Base-by-base conservation (phyloP, 1,140 invertebrate species). In the Elymnias hypermnestra region DNA sequence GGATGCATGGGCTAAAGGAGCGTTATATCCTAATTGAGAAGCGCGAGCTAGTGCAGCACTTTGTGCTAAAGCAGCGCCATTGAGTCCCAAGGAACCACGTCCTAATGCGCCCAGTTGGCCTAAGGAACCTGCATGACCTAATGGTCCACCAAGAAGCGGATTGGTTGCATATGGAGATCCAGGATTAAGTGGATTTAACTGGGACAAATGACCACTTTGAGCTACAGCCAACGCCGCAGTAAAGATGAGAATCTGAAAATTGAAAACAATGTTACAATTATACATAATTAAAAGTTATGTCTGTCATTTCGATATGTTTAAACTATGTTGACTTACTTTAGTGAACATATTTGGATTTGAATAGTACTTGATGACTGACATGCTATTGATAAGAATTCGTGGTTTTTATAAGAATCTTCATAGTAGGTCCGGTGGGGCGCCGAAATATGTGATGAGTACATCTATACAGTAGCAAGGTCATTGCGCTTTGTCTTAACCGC, bases 371-470 rank as follows among this genome's bases (percentile, higher is more conserved):
- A 63, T 73, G 63, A 74, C 70, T 84, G 70, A 73, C 69, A 76
- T 78, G 69, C 64, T 56, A 67, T 57, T 69, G 65, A 70, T 70
- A 61, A 68, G 39, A 56, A 53, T 48, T 59, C 44, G 65, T 73
- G 67, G 68, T 70, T 84, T 84, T 84, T 84, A 82, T 84, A 84
- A 79, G 73, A 78, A 69, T 67, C 66, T 51, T 59, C 43, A 64
- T 52, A 36, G 57, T 43, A 52, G 50, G 49, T 57, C 48, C 71
- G 73, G 75, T 76, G 77, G 70, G 73, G 77, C 64, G 67, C 52
- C 58, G 64, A 69, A 52, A 66, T 54, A 55, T 45, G 46, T 53
- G 45, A 56, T 53, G 51, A 15, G 59, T 49, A 51, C 61, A 65
- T 71, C 66, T 59, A 63, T 61, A 49, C 61, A 46, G 18, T 35